Percentiles rank a stretch among this genome's conserved stretches.
Evolutionary conservation across 1,140 invertebrate species (phyloP).

Genomic region (Coptotermes formosanus): DNA sequence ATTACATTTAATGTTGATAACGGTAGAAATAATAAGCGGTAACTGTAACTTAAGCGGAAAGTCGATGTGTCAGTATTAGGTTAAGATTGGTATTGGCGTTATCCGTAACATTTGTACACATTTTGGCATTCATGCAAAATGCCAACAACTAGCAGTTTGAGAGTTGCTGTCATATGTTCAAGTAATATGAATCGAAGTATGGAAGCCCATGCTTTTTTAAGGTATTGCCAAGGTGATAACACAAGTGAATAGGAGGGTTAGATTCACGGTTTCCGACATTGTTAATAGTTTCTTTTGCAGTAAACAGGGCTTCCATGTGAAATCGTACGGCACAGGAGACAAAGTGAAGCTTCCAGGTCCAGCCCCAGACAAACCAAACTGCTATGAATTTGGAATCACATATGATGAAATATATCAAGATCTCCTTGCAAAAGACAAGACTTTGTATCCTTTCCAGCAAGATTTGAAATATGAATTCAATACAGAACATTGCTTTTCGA

Average conservation of each 20-base stretch:
- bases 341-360: constrained; percentile 96
- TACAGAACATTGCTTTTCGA: no score
- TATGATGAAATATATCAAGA: constrained; percentile 99
- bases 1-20: background rate
- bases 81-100: background rate
- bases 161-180: constrained; percentile 94
- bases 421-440: constrained; percentile 81
- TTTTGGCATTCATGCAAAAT: background rate
- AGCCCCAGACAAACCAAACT: constrained; percentile 92
- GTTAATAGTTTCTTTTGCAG: constrained; percentile 50
- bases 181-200: constrained; percentile 99
- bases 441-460: constrained; percentile 68
- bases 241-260: constrained; percentile 5
- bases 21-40: background rate
- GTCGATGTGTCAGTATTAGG: background rate
- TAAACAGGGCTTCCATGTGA: constrained; percentile 95
- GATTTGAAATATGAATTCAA: constrained; percentile 19
- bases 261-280: background rate
- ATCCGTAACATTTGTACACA: no score
- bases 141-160: constrained; percentile 47
- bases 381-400: constrained; percentile 95
- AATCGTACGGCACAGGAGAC: constrained; percentile 97
- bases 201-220: constrained; percentile 97
- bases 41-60: background rate
- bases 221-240: constrained; percentile 47